Percentiles rank a stretch among this genome's conserved stretches.
Conservation (phyloP, 2,888 invertebrate species). For the Girardia tigrina region DNA sequence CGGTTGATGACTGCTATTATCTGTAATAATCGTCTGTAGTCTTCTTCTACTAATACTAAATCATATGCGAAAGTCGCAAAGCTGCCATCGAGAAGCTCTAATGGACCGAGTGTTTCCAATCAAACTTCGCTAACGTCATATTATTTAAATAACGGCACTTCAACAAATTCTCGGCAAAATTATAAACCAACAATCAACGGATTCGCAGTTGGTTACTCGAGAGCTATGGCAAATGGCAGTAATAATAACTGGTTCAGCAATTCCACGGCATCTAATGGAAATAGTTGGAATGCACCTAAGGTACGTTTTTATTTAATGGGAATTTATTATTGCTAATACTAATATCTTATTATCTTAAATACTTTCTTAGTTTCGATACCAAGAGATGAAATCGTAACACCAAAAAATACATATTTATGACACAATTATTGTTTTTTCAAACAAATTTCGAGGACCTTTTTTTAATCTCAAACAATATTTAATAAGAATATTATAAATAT, state of each 20-base stretch:
- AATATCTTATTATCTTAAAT: too few relatives aligned
- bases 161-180: not conserved
- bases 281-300: not conserved
- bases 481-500: too few relatives aligned
- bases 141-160: not conserved
- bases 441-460: too few relatives aligned
- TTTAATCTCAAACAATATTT: too few relatives aligned
- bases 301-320: too few relatives aligned
- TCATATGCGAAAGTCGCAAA: not conserved
- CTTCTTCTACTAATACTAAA: not conserved
- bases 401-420: too few relatives aligned
- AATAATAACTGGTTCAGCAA: not conserved
- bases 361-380: too few relatives aligned
- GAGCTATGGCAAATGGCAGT: not conserved
- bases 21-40: not conserved
- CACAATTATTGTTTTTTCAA: too few relatives aligned
- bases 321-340: too few relatives aligned
- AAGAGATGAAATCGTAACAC: too few relatives aligned
- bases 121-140: not conserved
- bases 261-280: not conserved
- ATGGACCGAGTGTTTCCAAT: not conserved
- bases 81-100: not conserved
- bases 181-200: slow-evolving; percentile 4
- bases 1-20: too few relatives aligned
- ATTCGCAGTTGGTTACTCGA: not conserved